Evolutionary conservation across 2,888 invertebrate genomes (phyloP).

Genomic region (Cerastis rubricosa): DNA sequence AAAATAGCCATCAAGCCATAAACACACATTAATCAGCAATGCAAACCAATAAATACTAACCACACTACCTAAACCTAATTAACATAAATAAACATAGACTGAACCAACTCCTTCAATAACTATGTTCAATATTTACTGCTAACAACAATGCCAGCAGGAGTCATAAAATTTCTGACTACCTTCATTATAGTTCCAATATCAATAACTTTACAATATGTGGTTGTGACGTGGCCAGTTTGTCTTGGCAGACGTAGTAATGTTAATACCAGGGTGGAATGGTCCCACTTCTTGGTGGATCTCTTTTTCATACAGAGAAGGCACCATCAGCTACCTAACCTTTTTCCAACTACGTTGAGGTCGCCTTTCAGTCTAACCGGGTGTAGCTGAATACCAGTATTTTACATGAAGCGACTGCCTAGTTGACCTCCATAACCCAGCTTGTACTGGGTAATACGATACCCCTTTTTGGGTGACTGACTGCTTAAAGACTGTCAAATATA

Average conservation of each 20-base stretch:
- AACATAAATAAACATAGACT: constrained; percentile 26
- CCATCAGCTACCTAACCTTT: too few relatives aligned
- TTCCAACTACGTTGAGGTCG: too few relatives aligned
- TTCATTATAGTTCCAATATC: constrained; percentile 25
- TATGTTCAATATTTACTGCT: constrained; percentile 31
- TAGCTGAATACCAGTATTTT: too few relatives aligned
- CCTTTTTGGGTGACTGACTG: too few relatives aligned
- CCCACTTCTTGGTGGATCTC: neutral
- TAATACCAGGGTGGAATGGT: neutral
- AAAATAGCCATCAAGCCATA: neutral
- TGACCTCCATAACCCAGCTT: too few relatives aligned
- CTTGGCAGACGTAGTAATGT: neutral
- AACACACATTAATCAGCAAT: neutral
- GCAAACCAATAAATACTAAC: constrained; percentile 8
- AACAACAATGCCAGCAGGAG: neutral
- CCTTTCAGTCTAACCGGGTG: too few relatives aligned
- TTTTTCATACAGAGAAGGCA: neutral
- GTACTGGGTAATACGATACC: too few relatives aligned
- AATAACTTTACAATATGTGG: constrained; percentile 38
- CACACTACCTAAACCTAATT: neutral
- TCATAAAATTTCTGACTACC: constrained; percentile 34
- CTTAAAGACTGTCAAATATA: too few relatives aligned
- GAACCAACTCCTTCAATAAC: constrained; percentile 3
- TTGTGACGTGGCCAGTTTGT: constrained; percentile 6
- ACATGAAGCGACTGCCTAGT: too few relatives aligned